Base-by-base conservation (phyloP, 2,888 invertebrate species). In the Xestia ashworthii region DNA sequence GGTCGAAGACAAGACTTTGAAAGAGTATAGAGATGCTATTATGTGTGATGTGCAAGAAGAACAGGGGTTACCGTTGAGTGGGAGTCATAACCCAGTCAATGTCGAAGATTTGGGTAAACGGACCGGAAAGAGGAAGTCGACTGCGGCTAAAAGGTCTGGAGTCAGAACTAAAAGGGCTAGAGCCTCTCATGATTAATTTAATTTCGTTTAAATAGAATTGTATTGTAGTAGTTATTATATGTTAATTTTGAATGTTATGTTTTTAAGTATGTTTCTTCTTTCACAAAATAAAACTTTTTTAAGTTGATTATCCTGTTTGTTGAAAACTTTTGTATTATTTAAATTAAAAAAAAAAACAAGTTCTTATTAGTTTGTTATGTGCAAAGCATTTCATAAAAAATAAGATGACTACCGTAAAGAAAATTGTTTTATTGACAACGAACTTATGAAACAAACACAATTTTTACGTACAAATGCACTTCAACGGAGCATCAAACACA, bases 1-100 rank as follows among this genome's bases (percentile, higher is more conserved):
- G 5, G 69, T 81, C 4, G 90, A 91, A 76, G 91, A 94, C 82
- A 73, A 88, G 0, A 92, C 91, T 14, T 76, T 95, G 48, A 89
- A 92, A 64, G 89, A 94, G 78, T 95, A 95, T 62, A 89, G 90
- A 58, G 92, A 93, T 48, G 94, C 92, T 0, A 71, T 93, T 1
- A 67, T 91, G 14, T 84, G 88, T 11, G 88, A 87, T 44, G 88
- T 89, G 19, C 87, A 85, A 16, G 77, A 76, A 14, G 90, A 88
- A 3, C 90, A 91, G 22, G 90, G 90, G 0, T 69, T 91, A 55
- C 93, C 93, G 0, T 71, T 92, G 0, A 92, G 91, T 69, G 93
- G 91, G 0, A 87, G 87, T 44, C 92, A 92, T 76, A 92, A 92
- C 72, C 92, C 92, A 0, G 87, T 93, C 2, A 86, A 90, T 78